Evolutionary conservation across 2,888 invertebrate genomes (phyloP).

Genomic region (Neoaliturus tenellus): DNA sequence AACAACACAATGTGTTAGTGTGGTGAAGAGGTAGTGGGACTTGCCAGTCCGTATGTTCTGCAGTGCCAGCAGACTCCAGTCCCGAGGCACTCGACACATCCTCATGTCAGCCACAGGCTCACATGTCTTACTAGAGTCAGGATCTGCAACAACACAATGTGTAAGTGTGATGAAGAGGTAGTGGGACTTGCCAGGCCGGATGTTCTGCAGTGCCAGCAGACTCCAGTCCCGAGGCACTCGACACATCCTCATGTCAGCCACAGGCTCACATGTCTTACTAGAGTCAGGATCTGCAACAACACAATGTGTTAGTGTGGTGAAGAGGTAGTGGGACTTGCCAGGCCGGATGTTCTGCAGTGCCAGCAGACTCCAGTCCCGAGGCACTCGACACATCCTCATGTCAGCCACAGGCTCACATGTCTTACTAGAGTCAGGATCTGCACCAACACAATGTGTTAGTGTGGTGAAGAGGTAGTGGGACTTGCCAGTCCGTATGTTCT

Average conservation of each 20-base stretch:
- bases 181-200: slow-evolving; percentile 69
- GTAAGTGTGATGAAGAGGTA: neutral
- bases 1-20: slow-evolving; percentile 70
- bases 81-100: slow-evolving; percentile 90
- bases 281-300: slow-evolving; percentile 83
- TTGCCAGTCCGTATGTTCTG: slow-evolving; percentile 80
- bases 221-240: slow-evolving; percentile 95
- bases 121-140: slow-evolving; percentile 95
- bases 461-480: slow-evolving; percentile 66
- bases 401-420: slow-evolving; percentile 95
- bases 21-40: slow-evolving; percentile 73
- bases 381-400: slow-evolving; percentile 91
- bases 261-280: slow-evolving; percentile 97
- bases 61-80: slow-evolving; percentile 93
- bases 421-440: slow-evolving; percentile 92
- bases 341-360: slow-evolving; percentile 90
- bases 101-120: slow-evolving; percentile 95
- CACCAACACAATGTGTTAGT: slow-evolving; percentile 69
- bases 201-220: slow-evolving; percentile 91
- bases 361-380: slow-evolving; percentile 93
- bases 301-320: neutral
- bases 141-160: slow-evolving; percentile 75
- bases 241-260: slow-evolving; percentile 93
- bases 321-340: too few species aligned
- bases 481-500: slow-evolving; percentile 78